phyloP scores from a whole-genome alignment of 2,113 vertebrate species.

The Tachysurus vachellii region DNA sequence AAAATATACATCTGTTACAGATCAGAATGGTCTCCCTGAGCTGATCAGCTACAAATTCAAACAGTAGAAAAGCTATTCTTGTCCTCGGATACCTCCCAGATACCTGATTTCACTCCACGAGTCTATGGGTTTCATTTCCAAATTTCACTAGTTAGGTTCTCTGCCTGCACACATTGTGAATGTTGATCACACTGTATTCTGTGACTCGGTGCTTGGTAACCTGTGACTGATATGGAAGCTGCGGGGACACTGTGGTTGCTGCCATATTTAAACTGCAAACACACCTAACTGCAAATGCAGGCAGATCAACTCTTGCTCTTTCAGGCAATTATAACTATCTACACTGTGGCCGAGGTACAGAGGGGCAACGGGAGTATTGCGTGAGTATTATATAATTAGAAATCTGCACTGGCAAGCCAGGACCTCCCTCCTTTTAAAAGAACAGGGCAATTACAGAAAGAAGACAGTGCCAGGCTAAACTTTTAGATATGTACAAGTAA shows the following conservation, averaged over 20 bases:
- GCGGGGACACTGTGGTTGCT: conserved; percentile 15
- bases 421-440: background rate
- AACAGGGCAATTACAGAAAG: background rate
- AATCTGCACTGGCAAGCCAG: background rate
- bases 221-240: conserved; percentile 5
- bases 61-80: background rate
- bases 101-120: background rate
- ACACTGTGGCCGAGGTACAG: background rate
- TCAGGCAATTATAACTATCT: conserved; percentile 1
- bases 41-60: background rate
- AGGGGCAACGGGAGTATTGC: background rate
- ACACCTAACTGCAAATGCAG: conserved; percentile 42
- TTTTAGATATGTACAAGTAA: conserved; percentile 1
- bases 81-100: background rate
- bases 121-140: background rate
- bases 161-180: too few species aligned
- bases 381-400: background rate
- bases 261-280: conserved; percentile 58
- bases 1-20: background rate
- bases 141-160: background rate
- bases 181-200: background rate
- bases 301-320: conserved; percentile 1
- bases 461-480: background rate
- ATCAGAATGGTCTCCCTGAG: background rate
- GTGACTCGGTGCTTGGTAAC: background rate